phyloP scores from a whole-genome alignment of 2,113 vertebrate species.

The Riparia riparia region DNA sequence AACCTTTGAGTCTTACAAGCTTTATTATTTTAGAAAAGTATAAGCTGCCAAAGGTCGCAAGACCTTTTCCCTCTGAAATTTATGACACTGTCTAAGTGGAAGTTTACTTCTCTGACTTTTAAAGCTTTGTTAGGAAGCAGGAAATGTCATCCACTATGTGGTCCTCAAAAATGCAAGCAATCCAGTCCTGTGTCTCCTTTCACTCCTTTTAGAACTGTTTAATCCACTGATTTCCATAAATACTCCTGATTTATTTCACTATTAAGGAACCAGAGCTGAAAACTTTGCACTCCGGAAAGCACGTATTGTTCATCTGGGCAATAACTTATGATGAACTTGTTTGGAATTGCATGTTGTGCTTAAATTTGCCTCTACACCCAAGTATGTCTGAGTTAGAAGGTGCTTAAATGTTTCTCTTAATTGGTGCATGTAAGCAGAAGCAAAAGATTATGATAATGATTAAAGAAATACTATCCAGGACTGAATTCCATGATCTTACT shows the following conservation, averaged over 20 bases:
- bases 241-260: not conserved
- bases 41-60: not conserved
- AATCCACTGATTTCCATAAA: not conserved
- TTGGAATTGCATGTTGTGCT: not conserved
- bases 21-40: not conserved
- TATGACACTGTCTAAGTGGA: not conserved
- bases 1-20: not conserved
- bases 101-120: not conserved
- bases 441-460: not conserved
- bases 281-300: not conserved
- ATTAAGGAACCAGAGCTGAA: not conserved
- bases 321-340: not conserved
- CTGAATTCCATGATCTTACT: not conserved
- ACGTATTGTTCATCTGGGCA: not conserved
- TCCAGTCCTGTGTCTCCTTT: not conserved
- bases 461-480: not conserved
- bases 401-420: not conserved
- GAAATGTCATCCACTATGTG: not conserved
- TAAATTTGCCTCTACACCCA: not conserved
- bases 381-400: not conserved
- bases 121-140: not conserved
- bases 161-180: not conserved
- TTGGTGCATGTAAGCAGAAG: not conserved
- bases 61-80: not conserved
- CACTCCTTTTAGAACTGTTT: not conserved